Evolutionary conservation across 2,888 invertebrate genomes (phyloP), one percentile per base, ranked within the genome.

Genomic region (Epistrophella euchroma): DNA sequence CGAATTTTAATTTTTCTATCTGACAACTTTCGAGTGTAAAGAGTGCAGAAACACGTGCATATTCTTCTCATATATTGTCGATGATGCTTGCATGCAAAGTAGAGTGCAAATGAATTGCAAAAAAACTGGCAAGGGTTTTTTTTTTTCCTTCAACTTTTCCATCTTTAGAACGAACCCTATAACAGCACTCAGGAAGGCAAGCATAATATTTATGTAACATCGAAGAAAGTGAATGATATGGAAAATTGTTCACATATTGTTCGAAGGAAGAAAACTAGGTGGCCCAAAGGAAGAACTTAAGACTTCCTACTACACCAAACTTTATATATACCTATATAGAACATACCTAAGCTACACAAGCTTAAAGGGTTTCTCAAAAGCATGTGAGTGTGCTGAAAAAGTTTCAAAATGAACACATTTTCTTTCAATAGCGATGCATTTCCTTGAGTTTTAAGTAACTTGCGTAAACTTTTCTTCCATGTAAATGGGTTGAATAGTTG

Each of bases 401-500:
- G 58, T 82, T 86, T 77, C 45, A 66, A 86, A 64, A 82, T 86
- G 71, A 82, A 82, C 73, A 86, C 74, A 82, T 78, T 76, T 66
- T 82, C 81, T 47, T 86, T 81, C 73, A 77, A 81, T 86, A 77
- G 77, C 66, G 45, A 68, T 82, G 77, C 85, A 77, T 77, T 86
- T 73, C 68, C 50, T 64, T 7, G 45, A 77, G 45, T 77, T 75
- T 52, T 45, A 74, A 68, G 72, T 85, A 77, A 82, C 73, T 86
- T 81, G 82, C 58, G 52, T 76, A 82, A 82, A 77, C 62, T 82
- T 86, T 82, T 82, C 77, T 64, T 62, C 64, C 55, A 82, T 74
- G 58, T 68, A 68, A 66, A 81, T 85, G 81, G 76, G 40, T 73
- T 76, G 79, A 52, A 68, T 68, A 25, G 37, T 37, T 25, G 1